These are phyloP conservation scores for Onthophagus sagittarius DNA, from an alignment of 2,888 invertebrate genomes.

Conservation along the genomic window DNA sequence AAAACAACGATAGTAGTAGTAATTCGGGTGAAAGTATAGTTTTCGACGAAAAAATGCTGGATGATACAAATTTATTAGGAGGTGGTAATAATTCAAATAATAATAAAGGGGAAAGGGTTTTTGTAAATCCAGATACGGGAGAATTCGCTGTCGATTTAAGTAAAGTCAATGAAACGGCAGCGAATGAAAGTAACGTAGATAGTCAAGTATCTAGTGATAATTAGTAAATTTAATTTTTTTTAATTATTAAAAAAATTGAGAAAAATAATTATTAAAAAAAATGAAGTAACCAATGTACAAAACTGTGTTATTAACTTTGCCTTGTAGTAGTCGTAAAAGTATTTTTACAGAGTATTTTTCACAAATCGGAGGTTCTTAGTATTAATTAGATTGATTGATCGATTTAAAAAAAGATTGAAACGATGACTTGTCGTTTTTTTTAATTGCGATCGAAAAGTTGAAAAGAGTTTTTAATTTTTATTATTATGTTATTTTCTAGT, in stretches of 20 bases:
- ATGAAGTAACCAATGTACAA: slow-evolving; percentile 30
- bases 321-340: slow-evolving; percentile 41
- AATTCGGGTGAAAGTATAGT: neutral
- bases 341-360: slow-evolving; percentile 50
- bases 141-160: slow-evolving; percentile 32
- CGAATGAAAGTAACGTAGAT: slow-evolving; percentile 22
- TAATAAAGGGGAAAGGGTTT: slow-evolving; percentile 42
- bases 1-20: slow-evolving; percentile 28
- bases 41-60: slow-evolving; percentile 29
- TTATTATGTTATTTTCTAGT: slow-evolving; percentile 33
- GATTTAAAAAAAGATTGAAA: too few species aligned
- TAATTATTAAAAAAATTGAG: slow-evolving; percentile 2
- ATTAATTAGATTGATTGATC: slow-evolving; percentile 16
- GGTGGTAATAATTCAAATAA: neutral
- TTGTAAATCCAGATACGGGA: slow-evolving; percentile 46
- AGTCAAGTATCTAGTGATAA: slow-evolving; percentile 46
- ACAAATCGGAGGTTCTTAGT: slow-evolving; percentile 32
- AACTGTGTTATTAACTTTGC: slow-evolving; percentile 33
- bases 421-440: neutral
- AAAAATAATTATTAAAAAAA: neutral
- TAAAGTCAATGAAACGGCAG: slow-evolving; percentile 22
- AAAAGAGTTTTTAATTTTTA: slow-evolving; percentile 28
- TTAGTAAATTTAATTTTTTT: slow-evolving; percentile 29
- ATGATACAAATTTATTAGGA: too few species aligned
- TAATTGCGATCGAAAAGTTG: slow-evolving; percentile 14